Percentiles rank a stretch among this genome's conserved stretches.
phyloP scores from a whole-genome alignment of 2,888 invertebrate genomes.

The Conomelus anceps region DNA sequence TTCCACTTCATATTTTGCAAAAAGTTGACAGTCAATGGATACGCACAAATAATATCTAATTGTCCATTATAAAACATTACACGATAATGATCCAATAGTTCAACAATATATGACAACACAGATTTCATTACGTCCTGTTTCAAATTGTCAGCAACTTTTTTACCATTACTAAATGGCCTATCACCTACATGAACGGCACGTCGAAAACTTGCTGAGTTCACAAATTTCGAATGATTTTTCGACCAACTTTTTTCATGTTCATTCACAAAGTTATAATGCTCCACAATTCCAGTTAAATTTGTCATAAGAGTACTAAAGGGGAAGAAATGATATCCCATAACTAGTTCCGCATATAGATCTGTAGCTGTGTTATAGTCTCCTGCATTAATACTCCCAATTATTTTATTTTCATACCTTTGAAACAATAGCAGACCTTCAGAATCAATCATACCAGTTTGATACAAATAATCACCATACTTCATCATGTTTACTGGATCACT shows the following conservation, averaged over 20 bases:
- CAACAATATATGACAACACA: constrained; percentile 63
- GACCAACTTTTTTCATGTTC: constrained; percentile 48
- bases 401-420: constrained; percentile 52
- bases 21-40: constrained; percentile 75
- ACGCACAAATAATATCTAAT: constrained; percentile 83
- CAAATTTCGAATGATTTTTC: constrained; percentile 21
- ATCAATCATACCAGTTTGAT: constrained; percentile 55
- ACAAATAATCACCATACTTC: constrained; percentile 70
- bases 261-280: constrained; percentile 65
- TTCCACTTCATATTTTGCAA: constrained; percentile 63
- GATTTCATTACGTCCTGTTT: constrained; percentile 73
- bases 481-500: constrained; percentile 73
- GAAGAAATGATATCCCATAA: constrained; percentile 38
- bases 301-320: constrained; percentile 53
- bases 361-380: background rate
- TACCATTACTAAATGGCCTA: constrained; percentile 56
- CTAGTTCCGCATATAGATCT: constrained; percentile 45
- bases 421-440: constrained; percentile 54
- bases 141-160: constrained; percentile 60
- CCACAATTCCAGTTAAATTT: constrained; percentile 67
- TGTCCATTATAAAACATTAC: constrained; percentile 85
- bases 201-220: constrained; percentile 28
- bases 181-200: constrained; percentile 78
- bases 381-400: background rate
- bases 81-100: constrained; percentile 58